A percentile compares a stretch with the other conserved stretches of the same genome.
These are phyloP conservation scores for Prunella fulvescens DNA, from an alignment of 2,113 vertebrate species.

Conservation along the genomic window DNA sequence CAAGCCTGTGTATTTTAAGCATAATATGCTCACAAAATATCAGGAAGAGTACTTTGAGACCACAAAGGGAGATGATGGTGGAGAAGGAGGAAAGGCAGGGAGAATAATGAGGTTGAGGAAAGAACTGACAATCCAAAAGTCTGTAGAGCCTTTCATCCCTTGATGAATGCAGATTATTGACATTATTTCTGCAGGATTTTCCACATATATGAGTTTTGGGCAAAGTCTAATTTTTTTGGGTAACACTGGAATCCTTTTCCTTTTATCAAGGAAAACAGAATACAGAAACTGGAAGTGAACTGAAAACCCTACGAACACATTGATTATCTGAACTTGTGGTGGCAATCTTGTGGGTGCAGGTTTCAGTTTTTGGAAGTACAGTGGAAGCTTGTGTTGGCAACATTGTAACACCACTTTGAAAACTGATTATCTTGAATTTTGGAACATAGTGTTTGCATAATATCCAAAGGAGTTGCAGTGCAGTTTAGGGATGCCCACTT, in stretches of 20 bases:
- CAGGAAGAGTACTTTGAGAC: background rate
- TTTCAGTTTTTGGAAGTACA: background rate
- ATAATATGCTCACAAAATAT: background rate
- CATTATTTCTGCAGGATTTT: background rate
- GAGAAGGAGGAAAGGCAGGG: background rate
- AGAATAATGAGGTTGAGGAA: background rate
- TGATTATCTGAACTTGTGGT: background rate
- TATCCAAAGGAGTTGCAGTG: background rate
- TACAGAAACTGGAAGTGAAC: background rate
- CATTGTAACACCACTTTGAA: background rate
- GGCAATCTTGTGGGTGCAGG: background rate
- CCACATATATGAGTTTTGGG: fast-evolving
- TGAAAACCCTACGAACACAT: background rate
- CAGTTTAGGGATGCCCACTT: background rate
- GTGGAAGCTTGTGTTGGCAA: background rate
- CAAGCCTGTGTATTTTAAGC: background rate
- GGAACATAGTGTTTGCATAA: background rate
- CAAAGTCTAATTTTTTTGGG: background rate
- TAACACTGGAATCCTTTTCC: background rate
- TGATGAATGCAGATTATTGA: background rate
- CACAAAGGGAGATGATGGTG: background rate
- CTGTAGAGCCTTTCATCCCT: background rate
- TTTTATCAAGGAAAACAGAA: background rate
- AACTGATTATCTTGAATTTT: background rate
- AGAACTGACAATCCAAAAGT: background rate